A percentile compares a stretch with the other conserved stretches of the same genome.
Conservation (phyloP, 2,888 invertebrate species). For the Yponomeuta sedellus region DNA sequence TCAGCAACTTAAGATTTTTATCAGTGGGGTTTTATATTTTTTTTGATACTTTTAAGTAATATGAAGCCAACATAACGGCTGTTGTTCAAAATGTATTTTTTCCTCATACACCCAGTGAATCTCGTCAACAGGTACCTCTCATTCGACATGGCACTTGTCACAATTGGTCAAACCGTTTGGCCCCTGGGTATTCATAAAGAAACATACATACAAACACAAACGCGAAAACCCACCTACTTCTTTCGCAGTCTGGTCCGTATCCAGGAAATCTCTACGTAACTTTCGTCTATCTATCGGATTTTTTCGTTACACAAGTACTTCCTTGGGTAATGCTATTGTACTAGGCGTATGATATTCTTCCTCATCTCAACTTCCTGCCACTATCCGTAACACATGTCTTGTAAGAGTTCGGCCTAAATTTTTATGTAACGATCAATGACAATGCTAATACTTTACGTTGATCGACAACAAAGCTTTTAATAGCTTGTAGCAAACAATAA, state of each 20-base stretch:
- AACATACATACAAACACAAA: too few species aligned
- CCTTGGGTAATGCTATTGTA: not conserved
- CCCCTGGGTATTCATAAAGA: too few species aligned
- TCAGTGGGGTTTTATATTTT: too few species aligned
- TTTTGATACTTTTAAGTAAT: too few species aligned
- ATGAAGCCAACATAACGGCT: too few species aligned
- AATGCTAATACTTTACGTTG: not conserved
- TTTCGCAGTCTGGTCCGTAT: not conserved
- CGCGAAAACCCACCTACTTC: too few species aligned
- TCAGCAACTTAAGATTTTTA: too few species aligned
- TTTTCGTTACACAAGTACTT: not conserved
- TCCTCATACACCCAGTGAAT: too few species aligned
- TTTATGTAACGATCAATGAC: not conserved
- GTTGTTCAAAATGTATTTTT: too few species aligned
- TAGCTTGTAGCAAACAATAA: not conserved
- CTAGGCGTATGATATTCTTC: not conserved
- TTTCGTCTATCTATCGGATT: slow-evolving; percentile 1
- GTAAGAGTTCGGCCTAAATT: not conserved
- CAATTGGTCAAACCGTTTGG: too few species aligned
- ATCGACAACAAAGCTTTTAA: not conserved
- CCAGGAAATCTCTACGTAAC: not conserved
- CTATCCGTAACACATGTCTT: not conserved
- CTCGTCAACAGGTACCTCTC: too few species aligned
- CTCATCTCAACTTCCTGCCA: not conserved
- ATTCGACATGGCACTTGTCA: too few species aligned